Base-by-base conservation (phyloP, 1,140 invertebrate species). In the Stegodyphus mimosarum region DNA sequence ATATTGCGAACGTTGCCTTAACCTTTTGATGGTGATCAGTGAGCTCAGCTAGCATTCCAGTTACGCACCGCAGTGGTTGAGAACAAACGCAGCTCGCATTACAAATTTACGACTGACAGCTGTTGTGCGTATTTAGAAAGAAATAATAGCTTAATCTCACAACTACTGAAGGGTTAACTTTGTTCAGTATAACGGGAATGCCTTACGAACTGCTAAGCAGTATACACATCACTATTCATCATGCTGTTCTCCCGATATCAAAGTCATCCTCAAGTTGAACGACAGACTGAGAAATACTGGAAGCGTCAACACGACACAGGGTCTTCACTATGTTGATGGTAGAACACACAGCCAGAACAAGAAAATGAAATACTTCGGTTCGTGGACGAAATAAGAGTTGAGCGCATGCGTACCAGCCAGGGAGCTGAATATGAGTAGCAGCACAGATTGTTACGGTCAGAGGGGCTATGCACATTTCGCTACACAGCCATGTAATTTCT, bases 251-350 rank as follows among this genome's bases (percentile, higher is more conserved):
- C 50, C 7, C 71, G 18, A 73, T 73, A 49, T 6, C 71, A 73
- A 73, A n/a, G 71, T 73, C 6, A 73, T 73, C 50, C 18, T 50
- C 71, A 73, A 15, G 49, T 51, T 73, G 71, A 2, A 73, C 49
- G 50, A 73, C 71, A 50, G 49, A 73, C 71, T 73, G 71, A 13
- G 50, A 73, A 73, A 73, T 73, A 73, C 11, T 3, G 51, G 49
- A 51, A 51, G 71, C 13, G 15, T 73, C 10, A 15, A 51, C 10
- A 3, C 51, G 15, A 73, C 71, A 51, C 11, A 70, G 5, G 33
- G 48, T 70, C 15, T 48, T 2, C 33, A 33, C 5, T 2, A 48
- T 70, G 55, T 60, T 60, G 55, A 15, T 10, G 55, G 9, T 10
- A 60, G 55, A 60, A 60, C 55, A 10, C 53, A 60, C 55, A 5